Conservation (phyloP, 1,140 invertebrate genomes). For the Drosophila insularis region DNA sequence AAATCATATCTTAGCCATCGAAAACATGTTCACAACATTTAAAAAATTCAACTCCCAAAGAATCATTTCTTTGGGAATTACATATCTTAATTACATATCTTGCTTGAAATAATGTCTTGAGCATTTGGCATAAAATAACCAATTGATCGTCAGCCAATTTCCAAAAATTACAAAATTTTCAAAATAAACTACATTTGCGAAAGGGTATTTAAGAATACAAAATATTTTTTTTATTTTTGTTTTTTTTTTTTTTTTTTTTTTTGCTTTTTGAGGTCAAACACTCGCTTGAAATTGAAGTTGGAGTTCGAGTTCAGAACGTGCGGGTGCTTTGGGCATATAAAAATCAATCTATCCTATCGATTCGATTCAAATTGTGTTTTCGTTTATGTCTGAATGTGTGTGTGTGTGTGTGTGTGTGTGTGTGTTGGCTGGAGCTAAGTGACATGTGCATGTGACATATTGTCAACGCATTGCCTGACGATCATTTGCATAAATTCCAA, state of each 20-base stretch:
- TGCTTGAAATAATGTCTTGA: no score
- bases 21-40: no score
- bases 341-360: conserved; percentile 54
- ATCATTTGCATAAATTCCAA: conserved; percentile 80
- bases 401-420: conserved; percentile 31
- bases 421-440: conserved; percentile 58
- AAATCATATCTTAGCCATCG: no score
- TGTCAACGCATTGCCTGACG: conserved; percentile 75
- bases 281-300: conserved; percentile 12
- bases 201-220: neutral
- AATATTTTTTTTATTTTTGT: neutral
- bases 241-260: neutral
- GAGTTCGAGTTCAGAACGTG: conserved; percentile 72
- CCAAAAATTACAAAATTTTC: no score
- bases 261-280: neutral
- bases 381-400: conserved; percentile 14
- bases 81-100: no score
- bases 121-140: no score
- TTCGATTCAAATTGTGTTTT: conserved; percentile 31
- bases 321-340: conserved; percentile 54
- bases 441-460: conserved; percentile 81
- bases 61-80: no score
- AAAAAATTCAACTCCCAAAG: no score
- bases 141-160: no score
- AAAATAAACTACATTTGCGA: no score